Evolutionary conservation across 2,888 invertebrate genomes (phyloP).

Genomic region (Conchocele bisecta): DNA sequence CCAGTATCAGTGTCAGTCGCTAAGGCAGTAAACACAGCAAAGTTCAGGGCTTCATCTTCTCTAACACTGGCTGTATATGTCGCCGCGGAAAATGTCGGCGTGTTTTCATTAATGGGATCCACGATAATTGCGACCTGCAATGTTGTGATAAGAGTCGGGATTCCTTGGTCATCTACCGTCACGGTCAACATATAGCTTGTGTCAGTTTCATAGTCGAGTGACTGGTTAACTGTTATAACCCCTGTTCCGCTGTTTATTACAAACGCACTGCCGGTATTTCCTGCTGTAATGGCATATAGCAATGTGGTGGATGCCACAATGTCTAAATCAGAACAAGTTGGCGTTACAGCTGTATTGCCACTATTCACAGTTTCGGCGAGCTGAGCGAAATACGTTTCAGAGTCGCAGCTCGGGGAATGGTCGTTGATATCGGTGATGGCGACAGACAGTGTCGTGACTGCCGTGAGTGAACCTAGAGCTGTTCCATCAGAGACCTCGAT

Average conservation of each 20-base stretch:
- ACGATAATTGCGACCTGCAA: slow-evolving; percentile 44
- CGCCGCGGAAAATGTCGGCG: slow-evolving; percentile 61
- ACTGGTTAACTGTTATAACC: slow-evolving; percentile 42
- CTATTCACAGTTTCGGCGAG: slow-evolving; percentile 40
- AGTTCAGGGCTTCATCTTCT: slow-evolving; percentile 53
- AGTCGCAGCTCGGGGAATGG: slow-evolving; percentile 64
- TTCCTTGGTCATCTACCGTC: slow-evolving; percentile 62
- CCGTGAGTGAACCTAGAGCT: slow-evolving; percentile 41
- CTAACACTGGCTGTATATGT: slow-evolving; percentile 49
- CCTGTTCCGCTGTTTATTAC: slow-evolving; percentile 56
- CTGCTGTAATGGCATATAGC: slow-evolving; percentile 44
- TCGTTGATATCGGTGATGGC: slow-evolving; percentile 68
- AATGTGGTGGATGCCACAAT: slow-evolving; percentile 30
- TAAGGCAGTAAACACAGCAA: slow-evolving; percentile 40
- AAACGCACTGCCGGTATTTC: slow-evolving; percentile 50
- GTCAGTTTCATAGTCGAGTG: slow-evolving; percentile 70
- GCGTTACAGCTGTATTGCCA: slow-evolving; percentile 46
- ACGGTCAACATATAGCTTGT: slow-evolving; percentile 60
- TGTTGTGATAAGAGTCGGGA: slow-evolving; percentile 38
- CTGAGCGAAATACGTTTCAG: slow-evolving; percentile 36
- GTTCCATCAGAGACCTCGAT: slow-evolving; percentile 62
- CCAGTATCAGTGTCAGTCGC: slow-evolving; percentile 62
- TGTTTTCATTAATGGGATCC: slow-evolving; percentile 71
- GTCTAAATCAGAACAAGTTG: slow-evolving; percentile 44
- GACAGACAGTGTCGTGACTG: slow-evolving; percentile 62